Evolutionary conservation across 2,888 invertebrate species (phyloP).

Genomic region (Amiota mariae): DNA sequence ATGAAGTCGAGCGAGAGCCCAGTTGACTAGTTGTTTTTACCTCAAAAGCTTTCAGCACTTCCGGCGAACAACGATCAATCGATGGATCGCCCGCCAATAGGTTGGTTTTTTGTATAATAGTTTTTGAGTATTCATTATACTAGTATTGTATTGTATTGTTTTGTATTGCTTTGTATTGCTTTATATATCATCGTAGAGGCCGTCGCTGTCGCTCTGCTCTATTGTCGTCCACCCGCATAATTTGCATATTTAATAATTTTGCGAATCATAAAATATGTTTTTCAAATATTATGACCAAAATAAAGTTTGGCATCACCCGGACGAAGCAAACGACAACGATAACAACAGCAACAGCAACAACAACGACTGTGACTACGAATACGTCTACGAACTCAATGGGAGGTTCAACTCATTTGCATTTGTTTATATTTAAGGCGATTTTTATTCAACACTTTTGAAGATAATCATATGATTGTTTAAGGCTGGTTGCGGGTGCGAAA

Average conservation of each 20-base stretch:
- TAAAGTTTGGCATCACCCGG: slow-evolving; percentile 45
- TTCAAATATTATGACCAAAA: slow-evolving; percentile 43
- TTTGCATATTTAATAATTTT: slow-evolving; percentile 67
- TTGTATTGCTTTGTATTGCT: too few species aligned
- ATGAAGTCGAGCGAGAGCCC: slow-evolving; percentile 47
- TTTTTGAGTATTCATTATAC: too few species aligned
- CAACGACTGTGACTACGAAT: background rate
- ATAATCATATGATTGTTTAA: slow-evolving; percentile 3
- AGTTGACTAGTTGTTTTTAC: too few species aligned
- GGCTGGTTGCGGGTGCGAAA: background rate
- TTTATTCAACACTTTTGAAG: background rate
- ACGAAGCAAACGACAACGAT: background rate
- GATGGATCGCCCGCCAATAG: slow-evolving; percentile 10
- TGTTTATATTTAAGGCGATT: background rate
- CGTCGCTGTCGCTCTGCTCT: slow-evolving; percentile 27
- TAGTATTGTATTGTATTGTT: too few species aligned
- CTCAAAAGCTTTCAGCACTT: slow-evolving; percentile 45
- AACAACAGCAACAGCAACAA: too few species aligned
- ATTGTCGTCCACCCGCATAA: slow-evolving; percentile 59
- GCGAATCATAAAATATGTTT: slow-evolving; percentile 62
- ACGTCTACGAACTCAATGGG: background rate
- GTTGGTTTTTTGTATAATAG: background rate
- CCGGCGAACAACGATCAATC: slow-evolving; percentile 51
- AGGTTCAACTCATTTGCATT: slow-evolving; percentile 15
- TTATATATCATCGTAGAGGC: slow-evolving; percentile 46